phyloP scores from a whole-genome alignment of 2,888 invertebrate genomes.

The Noctua pronuba region DNA sequence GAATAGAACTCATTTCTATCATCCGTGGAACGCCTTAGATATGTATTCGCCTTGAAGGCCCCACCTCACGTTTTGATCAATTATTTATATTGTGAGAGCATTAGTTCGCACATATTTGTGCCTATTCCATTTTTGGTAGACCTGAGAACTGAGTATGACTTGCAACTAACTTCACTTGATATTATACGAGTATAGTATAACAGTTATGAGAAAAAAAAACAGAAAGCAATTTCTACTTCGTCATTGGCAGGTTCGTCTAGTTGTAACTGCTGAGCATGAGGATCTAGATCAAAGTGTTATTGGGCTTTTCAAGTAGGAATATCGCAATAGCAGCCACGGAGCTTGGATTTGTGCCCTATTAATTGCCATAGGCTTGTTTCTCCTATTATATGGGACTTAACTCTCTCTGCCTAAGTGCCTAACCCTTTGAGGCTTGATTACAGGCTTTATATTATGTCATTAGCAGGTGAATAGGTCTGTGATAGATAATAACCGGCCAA shows the following conservation, averaged over 20 bases:
- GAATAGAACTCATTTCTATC: conserved; percentile 23
- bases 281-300: too few species aligned
- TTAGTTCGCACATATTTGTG: conserved; percentile 36
- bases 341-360: too few species aligned
- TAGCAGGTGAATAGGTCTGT: too few species aligned
- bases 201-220: background rate
- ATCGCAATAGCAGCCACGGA: too few species aligned
- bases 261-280: too few species aligned
- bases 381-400: too few species aligned
- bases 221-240: background rate
- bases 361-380: too few species aligned
- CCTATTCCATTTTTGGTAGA: background rate
- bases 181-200: background rate
- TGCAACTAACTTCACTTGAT: background rate
- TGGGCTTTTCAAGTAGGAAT: too few species aligned
- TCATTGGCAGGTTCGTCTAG: background rate
- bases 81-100: conserved; percentile 21
- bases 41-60: background rate
- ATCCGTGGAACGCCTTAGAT: conserved; percentile 3
- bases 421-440: too few species aligned
- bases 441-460: too few species aligned
- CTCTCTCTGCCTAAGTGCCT: too few species aligned
- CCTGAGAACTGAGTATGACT: background rate
- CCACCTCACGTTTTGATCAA: conserved; percentile 13
- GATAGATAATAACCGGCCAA: too few species aligned